Conservation (phyloP, 2,797 vertebrate species). For the Anabas testudineus region DNA sequence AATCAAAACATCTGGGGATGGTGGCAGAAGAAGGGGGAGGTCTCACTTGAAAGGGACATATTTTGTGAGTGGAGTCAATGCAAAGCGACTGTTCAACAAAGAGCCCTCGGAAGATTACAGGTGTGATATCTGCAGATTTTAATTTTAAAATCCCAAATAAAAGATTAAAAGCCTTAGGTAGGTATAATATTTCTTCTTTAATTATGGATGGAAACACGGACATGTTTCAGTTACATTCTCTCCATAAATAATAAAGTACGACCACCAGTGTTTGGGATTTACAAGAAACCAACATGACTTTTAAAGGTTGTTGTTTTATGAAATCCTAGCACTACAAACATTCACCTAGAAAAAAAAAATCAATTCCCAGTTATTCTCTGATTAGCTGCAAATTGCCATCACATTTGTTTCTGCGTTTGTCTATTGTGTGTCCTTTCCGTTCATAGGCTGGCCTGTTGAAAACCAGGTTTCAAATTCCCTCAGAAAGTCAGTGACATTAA, state of each 20-base stretch:
- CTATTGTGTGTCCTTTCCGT: conserved; percentile 96
- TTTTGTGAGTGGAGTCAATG: conserved; percentile 75
- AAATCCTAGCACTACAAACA: conserved; percentile 91
- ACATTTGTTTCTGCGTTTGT: conserved; percentile 95
- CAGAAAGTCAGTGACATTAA: conserved; percentile 99
- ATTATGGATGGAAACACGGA: neutral
- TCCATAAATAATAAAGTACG: neutral
- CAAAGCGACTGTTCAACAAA: conserved; percentile 67
- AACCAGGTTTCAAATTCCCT: conserved; percentile 96
- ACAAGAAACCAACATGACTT: conserved; percentile 85
- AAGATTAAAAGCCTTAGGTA: too few species aligned
- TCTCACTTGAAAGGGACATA: conserved; percentile 78
- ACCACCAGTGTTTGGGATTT: conserved; percentile 53
- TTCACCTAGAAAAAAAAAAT: conserved; percentile 92
- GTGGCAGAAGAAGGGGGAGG: conserved; percentile 79
- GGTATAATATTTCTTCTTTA: neutral
- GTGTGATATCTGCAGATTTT: conserved; percentile 45
- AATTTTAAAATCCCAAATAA: neutral
- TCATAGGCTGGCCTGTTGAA: conserved; percentile 94
- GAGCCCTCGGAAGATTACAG: conserved; percentile 66
- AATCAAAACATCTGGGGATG: conserved; percentile 96
- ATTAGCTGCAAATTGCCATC: conserved; percentile 96
- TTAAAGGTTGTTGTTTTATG: conserved; percentile 89
- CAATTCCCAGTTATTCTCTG: conserved; percentile 93
- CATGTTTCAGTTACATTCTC: neutral